Evolutionary conservation across 2,113 vertebrate species (phyloP), one percentile per base, ranked within the genome.

Genomic region (Myanophis thanlyinensis): DNA sequence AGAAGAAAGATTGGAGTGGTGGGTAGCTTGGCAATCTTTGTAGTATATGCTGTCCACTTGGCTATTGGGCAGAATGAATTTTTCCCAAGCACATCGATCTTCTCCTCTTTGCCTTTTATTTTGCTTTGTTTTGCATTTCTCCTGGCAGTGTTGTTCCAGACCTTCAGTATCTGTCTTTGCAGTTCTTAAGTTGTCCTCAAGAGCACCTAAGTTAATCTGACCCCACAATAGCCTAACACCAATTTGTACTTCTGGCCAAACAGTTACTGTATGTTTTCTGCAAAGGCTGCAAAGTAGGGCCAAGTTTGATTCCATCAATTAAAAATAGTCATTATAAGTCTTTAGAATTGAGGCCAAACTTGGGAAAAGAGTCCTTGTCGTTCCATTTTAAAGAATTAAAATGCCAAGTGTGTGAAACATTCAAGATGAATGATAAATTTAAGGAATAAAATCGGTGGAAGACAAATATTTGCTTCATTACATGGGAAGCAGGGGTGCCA

Each of bases 361-460:
- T 91, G 92, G 87, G 94, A 94, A 95, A 92, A 94, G 40, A 92
- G 95, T 91, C 90, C 94, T 93, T 95, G 95, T 95, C 92, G 95
- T 94, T 93, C 95, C 95, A 90, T 95, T 96, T 96, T 51, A 95
- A 40, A 54, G 95, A 95, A 97, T 97, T 96, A 96, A 95, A 96
- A 96, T 96, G 93, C 96, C 94, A 96, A 96, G 96, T 93, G 93
- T 94, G 94, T 94, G 92, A 92, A 94, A 92, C 95, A 94, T 97
- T 97, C 97, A 96, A 97, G 94, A 96, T 95, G 95, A 97, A 96
- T 95, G 94, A 96, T 95, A 88, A 95, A 93, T 96, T 95, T 2
- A 59, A 96, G 94, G 94, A 97, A 97, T 96, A 95, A 96, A 97
- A 93, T 94, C 94, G 96, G 93, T 92, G 91, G 89, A 95, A 95